A percentile compares a stretch with the other conserved stretches of the same genome.
Conservation (phyloP, 2,797 vertebrate species). For the Acipenser oxyrinchus region DNA sequence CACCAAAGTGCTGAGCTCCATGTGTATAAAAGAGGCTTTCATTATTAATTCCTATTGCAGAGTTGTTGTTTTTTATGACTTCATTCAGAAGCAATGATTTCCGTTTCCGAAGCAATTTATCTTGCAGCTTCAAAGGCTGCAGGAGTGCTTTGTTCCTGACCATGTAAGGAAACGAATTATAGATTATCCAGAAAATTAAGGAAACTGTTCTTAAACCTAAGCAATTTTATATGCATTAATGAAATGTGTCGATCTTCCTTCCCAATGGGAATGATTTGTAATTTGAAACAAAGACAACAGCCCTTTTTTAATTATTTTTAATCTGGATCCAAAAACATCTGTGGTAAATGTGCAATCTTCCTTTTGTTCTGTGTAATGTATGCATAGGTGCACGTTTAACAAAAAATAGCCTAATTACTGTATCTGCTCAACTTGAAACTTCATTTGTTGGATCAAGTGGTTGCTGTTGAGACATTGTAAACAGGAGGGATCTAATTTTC, state of each 20-base stretch:
- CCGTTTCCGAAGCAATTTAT: slow-evolving; percentile 32
- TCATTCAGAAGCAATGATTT: slow-evolving; percentile 31
- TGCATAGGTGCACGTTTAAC: too few relatives aligned
- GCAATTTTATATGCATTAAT: slow-evolving; percentile 23
- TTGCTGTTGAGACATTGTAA: slow-evolving; percentile 5
- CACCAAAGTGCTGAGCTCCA: slow-evolving; percentile 9
- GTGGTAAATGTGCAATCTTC: background rate
- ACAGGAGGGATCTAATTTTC: background rate
- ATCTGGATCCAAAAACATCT: background rate
- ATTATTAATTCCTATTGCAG: slow-evolving; percentile 21
- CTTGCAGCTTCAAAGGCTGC: slow-evolving; percentile 30
- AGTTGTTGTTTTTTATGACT: slow-evolving; percentile 22
- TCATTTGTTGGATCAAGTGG: background rate
- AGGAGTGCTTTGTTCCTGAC: slow-evolving; percentile 25
- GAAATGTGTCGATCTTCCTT: background rate
- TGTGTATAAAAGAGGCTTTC: slow-evolving; percentile 20
- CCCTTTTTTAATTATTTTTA: background rate
- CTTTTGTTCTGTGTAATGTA: background rate
- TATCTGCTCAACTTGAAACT: background rate
- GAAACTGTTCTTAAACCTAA: slow-evolving; percentile 26
- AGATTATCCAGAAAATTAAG: slow-evolving; percentile 37
- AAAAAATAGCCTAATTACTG: background rate
- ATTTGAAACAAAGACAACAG: background rate
- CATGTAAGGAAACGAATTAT: slow-evolving; percentile 36
- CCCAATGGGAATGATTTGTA: background rate